These are phyloP conservation scores for Ifrita kowaldi DNA, from an alignment of 2,113 vertebrate genomes.

Conservation along the genomic window DNA sequence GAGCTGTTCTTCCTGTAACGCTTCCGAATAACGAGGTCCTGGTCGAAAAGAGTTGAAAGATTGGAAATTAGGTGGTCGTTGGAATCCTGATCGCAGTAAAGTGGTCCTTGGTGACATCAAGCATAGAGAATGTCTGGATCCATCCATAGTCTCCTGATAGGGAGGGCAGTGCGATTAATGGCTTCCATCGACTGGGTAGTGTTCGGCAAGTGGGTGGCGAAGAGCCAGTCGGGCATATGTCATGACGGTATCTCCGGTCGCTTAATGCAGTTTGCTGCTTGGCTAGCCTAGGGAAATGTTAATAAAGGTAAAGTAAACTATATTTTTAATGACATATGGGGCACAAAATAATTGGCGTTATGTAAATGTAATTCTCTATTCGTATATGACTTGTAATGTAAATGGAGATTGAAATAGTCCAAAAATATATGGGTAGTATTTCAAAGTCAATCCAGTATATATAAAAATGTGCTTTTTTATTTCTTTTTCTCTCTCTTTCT, in stretches of 20 bases:
- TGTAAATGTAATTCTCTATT: conserved; percentile 70
- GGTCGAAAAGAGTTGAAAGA: conserved; percentile 82
- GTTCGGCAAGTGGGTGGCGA: conserved; percentile 84
- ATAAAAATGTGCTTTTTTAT: not conserved
- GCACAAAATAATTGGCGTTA: conserved; percentile 81
- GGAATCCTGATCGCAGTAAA: conserved; percentile 86
- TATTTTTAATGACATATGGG: conserved; percentile 82
- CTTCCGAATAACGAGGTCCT: conserved; percentile 84
- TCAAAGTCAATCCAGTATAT: conserved; percentile 59
- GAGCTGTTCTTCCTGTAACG: conserved; percentile 83
- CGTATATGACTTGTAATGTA: conserved; percentile 43
- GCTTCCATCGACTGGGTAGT: conserved; percentile 86
- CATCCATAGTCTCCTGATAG: conserved; percentile 82
- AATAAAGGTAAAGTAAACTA: conserved; percentile 86
- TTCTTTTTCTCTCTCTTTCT: not conserved
- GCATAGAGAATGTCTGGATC: conserved; percentile 95
- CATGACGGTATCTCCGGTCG: conserved; percentile 85
- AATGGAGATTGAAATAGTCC: conserved; percentile 22
- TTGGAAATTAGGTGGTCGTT: conserved; percentile 83
- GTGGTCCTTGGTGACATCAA: conserved; percentile 87
- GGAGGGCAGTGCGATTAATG: conserved; percentile 86
- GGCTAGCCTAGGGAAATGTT: conserved; percentile 87
- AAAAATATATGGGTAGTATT: conserved; percentile 57
- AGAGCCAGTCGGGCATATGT: conserved; percentile 87
- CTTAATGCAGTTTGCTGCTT: conserved; percentile 84